Evolutionary conservation across 2,888 invertebrate genomes (phyloP).

Genomic region (Cataglyphis rosenhaueri): DNA sequence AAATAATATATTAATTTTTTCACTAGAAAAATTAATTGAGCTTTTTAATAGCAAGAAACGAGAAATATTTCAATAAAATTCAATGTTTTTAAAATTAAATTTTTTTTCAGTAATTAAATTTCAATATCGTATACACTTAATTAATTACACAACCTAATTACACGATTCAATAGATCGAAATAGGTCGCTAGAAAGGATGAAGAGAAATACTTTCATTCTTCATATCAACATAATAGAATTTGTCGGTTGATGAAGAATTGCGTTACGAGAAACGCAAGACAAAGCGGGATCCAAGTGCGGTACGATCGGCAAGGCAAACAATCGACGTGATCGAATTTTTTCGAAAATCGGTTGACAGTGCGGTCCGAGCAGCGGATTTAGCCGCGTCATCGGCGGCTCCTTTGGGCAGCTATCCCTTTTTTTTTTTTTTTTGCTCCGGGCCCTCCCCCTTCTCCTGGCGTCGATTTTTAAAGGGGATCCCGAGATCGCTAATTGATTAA

Average conservation of each 20-base stretch:
- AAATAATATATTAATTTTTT: background rate
- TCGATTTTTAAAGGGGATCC: conserved; percentile 79
- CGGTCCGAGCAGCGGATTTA: conserved; percentile 64
- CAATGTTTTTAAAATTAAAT: background rate
- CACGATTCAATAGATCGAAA: conserved; percentile 17
- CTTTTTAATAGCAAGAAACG: background rate
- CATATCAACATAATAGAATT: conserved; percentile 67
- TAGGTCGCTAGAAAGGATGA: background rate
- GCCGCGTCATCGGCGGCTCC: conserved; percentile 82
- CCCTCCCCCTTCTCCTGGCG: conserved; percentile 50
- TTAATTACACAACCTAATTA: conserved; percentile 22
- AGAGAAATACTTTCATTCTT: conserved; percentile 5
- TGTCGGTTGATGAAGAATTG: conserved; percentile 63
- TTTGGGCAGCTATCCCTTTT: conserved; percentile 71
- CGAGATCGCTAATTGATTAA: conserved; percentile 84
- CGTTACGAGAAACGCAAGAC: conserved; percentile 19
- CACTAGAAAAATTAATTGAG: background rate
- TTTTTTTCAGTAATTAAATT: background rate
- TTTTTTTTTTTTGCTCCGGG: conserved; percentile 71
- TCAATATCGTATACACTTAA: background rate
- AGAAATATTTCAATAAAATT: background rate
- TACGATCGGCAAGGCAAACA: conserved; percentile 38
- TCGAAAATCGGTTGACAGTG: conserved; percentile 74
- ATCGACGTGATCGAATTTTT: conserved; percentile 60
- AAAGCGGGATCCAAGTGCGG: conserved; percentile 22